These are phyloP conservation scores for Chelon labrosus DNA, from an alignment of 2,797 vertebrate species.

Conservation along the genomic window DNA sequence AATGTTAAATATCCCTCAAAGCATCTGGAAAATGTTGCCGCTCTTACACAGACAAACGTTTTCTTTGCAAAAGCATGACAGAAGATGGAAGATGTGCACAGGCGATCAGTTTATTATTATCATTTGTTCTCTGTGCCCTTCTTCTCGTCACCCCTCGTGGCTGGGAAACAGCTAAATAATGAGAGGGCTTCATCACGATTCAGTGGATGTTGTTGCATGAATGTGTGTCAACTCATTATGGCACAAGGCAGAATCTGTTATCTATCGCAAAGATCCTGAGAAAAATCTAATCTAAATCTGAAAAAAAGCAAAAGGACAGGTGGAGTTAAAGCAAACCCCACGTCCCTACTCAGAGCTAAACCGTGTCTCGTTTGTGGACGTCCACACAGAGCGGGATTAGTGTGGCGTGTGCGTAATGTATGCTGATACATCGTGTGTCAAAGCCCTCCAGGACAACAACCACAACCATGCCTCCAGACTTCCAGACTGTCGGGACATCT, in stretches of 20 bases:
- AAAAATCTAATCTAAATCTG: not conserved
- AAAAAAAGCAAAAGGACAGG: not conserved
- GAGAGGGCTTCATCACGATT: not conserved
- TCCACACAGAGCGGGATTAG: conserved; percentile 29
- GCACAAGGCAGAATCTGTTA: no score
- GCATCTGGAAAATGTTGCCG: not conserved
- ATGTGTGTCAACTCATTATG: no score
- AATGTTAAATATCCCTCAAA: not conserved
- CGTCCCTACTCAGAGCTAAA: not conserved
- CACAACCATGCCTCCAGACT: conserved; percentile 80
- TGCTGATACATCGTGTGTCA: conserved; percentile 80
- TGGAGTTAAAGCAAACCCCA: not conserved
- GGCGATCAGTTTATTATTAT: no score
- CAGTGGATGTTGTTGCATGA: no score
- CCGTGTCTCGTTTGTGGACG: not conserved
- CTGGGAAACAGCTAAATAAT: not conserved
- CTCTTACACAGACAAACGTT: not conserved
- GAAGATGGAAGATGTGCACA: not conserved
- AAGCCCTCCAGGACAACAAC: conserved; percentile 77
- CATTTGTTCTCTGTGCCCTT: not conserved
- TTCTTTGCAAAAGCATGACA: not conserved
- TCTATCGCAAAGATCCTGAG: not conserved
- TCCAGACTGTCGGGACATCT: conserved; percentile 87
- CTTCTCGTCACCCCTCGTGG: not conserved
- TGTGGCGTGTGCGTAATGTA: conserved; percentile 72